Evolutionary conservation across 1,140 invertebrate genomes (phyloP), one percentile per base, ranked within the genome.

Genomic region (Drosophila nikananu): DNA sequence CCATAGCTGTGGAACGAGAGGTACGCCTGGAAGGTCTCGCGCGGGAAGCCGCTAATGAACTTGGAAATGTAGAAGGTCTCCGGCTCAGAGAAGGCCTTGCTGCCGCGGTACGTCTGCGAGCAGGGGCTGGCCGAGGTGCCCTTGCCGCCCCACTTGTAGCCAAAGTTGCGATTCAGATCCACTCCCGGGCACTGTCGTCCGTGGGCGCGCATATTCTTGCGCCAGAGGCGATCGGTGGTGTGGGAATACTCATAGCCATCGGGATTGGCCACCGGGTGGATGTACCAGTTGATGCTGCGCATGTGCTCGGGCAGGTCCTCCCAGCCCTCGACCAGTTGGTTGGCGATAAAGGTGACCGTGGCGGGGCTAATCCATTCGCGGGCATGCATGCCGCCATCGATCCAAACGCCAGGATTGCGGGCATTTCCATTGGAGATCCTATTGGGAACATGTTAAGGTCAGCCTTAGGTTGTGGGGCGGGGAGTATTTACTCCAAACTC

Each of bases 351-450:
- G 21, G 97, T 96, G 13, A 97, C 96, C 0, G 96, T 96, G 0
- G 98, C 97, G 4, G 97, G 96, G 51, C 97, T 96, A 63, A 99
- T 98, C 98, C 98, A 99, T 94, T 99, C 98, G 37, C 98, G 93
- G 0, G 97, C 97, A 86, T 99, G 98, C 83, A 98, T 97, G 15
- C 97, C 97, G 93, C 95, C 94, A 84, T 96, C 95, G 52, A 95
- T 94, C 93, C 95, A 96, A n/a, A 95, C 92, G 3, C 95, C 95
- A 66, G 95, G 95, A 83, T 96, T 96, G 6, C 90, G 93, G 23
- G 93, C 70, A 46, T 95, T 94, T 17, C 95, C 95, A 83, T 95
- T 94, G 3, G 96, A 96, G 39, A 97, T 96, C 66, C 95, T 95
- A 10, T 4, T 7, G 2, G 0, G 2, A 49, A 6, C 8, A 39